phyloP scores from a whole-genome alignment of 2,113 vertebrate genomes.

The Sinocyclocheilus maitianheensis region DNA sequence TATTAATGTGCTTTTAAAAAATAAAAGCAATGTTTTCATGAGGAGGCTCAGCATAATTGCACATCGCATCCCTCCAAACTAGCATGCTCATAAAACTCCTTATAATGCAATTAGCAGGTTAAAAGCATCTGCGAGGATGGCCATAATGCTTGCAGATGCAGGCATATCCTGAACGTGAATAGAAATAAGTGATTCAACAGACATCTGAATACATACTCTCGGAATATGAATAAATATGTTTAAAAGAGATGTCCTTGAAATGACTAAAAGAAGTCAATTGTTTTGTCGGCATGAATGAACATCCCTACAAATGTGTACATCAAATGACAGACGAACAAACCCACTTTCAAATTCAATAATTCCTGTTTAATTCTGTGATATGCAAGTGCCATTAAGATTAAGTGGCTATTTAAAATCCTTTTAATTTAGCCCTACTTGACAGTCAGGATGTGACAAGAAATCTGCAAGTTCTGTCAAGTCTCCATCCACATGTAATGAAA shows the following conservation, averaged over 20 bases:
- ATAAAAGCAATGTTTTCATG: background rate
- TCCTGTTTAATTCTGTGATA: slow-evolving; percentile 36
- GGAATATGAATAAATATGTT: background rate
- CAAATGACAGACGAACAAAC: slow-evolving; percentile 4
- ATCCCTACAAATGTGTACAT: slow-evolving; percentile 34
- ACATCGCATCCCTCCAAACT: background rate
- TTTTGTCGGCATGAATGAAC: background rate
- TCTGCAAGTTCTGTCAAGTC: slow-evolving; percentile 40
- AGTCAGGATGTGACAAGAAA: slow-evolving; percentile 46
- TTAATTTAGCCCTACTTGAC: slow-evolving; percentile 54
- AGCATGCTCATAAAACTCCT: background rate
- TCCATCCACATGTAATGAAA: slow-evolving; percentile 35
- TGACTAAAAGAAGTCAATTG: background rate
- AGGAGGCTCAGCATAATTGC: background rate
- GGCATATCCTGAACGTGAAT: background rate
- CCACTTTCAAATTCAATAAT: slow-evolving; percentile 40
- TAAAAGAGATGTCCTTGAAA: background rate
- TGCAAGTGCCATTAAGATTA: slow-evolving; percentile 45
- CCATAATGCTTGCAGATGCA: slow-evolving; percentile 5
- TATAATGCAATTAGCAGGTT: slow-evolving; percentile 4
- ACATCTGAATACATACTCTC: background rate
- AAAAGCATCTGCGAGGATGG: background rate
- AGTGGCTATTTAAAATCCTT: slow-evolving; percentile 36
- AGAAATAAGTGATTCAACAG: slow-evolving; percentile 3
- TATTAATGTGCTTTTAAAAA: background rate